Conservation (phyloP, 2,888 invertebrate genomes). For the Saturnia japonica region DNA sequence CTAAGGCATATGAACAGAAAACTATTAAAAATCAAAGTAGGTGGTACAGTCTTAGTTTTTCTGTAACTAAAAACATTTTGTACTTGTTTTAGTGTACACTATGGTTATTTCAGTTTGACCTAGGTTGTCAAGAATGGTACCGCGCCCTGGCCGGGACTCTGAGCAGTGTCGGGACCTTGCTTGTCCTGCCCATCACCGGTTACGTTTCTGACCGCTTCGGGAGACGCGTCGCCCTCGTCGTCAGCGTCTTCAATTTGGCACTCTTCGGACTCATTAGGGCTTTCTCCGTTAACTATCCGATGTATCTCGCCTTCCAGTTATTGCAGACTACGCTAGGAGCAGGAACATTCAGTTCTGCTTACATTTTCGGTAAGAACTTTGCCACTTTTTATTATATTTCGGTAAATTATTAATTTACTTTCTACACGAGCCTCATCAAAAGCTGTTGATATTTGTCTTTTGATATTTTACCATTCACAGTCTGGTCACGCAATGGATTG, state of each 20-base stretch:
- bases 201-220: constrained; percentile 85
- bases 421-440: too few relatives aligned
- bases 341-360: constrained; percentile 79
- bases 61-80: not conserved
- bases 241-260: constrained; percentile 68
- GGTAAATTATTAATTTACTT: too few relatives aligned
- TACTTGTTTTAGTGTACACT: not conserved
- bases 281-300: constrained; percentile 79
- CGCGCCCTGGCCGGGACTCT: constrained; percentile 87
- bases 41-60: too few relatives aligned
- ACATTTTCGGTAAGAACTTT: constrained; percentile 56
- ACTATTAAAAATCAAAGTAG: too few relatives aligned
- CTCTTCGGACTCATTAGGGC: constrained; percentile 77
- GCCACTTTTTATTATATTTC: not conserved
- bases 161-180: constrained; percentile 85
- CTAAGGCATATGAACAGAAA: too few relatives aligned
- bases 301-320: constrained; percentile 78
- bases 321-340: constrained; percentile 77
- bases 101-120: constrained; percentile 77
- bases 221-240: constrained; percentile 72
- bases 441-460: not conserved
- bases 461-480: too few relatives aligned
- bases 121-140: constrained; percentile 87
- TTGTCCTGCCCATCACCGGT: constrained; percentile 86
- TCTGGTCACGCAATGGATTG: too few relatives aligned